These are phyloP conservation scores for Nephrocerus scutellatus DNA, from an alignment of 2,888 invertebrate genomes.

Conservation along the genomic window DNA sequence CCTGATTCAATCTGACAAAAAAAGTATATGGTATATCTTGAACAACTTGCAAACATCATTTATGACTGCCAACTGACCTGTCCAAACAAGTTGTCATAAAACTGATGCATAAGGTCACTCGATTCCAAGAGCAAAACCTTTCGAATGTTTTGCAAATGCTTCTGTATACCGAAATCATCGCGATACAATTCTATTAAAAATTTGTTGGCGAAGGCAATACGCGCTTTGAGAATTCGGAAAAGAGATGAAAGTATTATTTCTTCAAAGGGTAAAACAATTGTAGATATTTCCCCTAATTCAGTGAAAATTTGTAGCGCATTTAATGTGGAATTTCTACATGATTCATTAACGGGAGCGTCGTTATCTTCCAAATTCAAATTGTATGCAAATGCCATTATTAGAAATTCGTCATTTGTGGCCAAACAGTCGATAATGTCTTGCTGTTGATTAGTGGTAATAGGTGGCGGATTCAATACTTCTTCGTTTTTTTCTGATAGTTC, in stretches of 20 bases:
- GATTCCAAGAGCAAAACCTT: conserved; percentile 51
- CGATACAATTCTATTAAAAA: conserved; percentile 50
- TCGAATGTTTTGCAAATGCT: conserved; percentile 49
- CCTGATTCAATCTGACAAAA: conserved; percentile 46
- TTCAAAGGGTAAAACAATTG: conserved; percentile 47
- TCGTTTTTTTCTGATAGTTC: not conserved
- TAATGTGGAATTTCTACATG: conserved; percentile 7
- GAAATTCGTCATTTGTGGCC: conserved; percentile 32
- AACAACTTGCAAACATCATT: conserved; percentile 3
- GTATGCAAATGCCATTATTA: conserved; percentile 31
- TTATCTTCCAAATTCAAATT: conserved; percentile 22
- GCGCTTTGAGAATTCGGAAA: conserved; percentile 44
- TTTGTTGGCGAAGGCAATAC: conserved; percentile 45
- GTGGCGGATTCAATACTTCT: not conserved
- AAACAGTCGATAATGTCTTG: conserved; percentile 21
- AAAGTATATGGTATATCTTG: no score
- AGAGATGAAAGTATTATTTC: conserved; percentile 46
- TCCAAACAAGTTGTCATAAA: conserved; percentile 49
- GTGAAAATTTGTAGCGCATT: conserved; percentile 23
- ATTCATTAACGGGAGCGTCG: conserved; percentile 12
- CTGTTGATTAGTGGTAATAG: not conserved
- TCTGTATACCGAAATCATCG: conserved; percentile 47
- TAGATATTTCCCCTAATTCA: conserved; percentile 13
- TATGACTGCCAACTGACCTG: conserved; percentile 38
- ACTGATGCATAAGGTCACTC: conserved; percentile 50